Evolutionary conservation across 2,888 invertebrate species (phyloP), one percentile per base, ranked within the genome.

Genomic region (Hyalella azteca): DNA sequence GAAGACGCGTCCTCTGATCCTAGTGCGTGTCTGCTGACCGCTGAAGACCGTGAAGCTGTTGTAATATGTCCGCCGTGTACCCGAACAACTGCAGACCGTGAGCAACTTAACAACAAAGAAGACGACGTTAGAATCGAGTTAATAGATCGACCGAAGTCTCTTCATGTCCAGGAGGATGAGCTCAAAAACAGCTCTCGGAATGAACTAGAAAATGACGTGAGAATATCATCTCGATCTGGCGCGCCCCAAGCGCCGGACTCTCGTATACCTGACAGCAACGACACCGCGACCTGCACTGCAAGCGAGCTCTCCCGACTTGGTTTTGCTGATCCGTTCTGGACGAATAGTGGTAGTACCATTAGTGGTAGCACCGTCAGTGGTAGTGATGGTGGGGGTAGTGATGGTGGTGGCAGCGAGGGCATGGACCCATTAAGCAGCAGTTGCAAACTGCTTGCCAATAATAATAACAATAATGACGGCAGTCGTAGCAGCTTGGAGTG

Each of bases 151-250:
- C 66, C 66, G 11, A 7, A n/a, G 19, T 66, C 66, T 36, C 54
- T 54, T 5, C 26, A 26, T 22, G 22, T 13, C 29, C 36, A 66
- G 19, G 66, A 36, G 15, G 66, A 66, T 2, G 66, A 66, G 36
- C 29, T 66, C 66, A 66, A 22, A 19, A 66, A 66, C 36, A 32
- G 66, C 11, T 36, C 66, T 13, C 66, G 66, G 19, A 32, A 66
- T 29, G 66, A 66, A 19, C 66, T 66, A 4, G 66, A 66, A 13
- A 66, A 66, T 22, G 66, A 66, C 66, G 66, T 66, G 66, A 66
- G 66, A 66, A 66, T 66, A 66, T 15, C 66, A 19, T 36, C 66
- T 32, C 22, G 26, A 2, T 22, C 54, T 54, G 26, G 26, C 29
- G 26, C 26, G 29, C 54, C 54, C 26, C 3, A 22, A 0, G 22